Percentiles rank a stretch among this genome's conserved stretches.
Evolutionary conservation across 2,113 vertebrate species (phyloP).

Genomic region (Burhinus oedicnemus): DNA sequence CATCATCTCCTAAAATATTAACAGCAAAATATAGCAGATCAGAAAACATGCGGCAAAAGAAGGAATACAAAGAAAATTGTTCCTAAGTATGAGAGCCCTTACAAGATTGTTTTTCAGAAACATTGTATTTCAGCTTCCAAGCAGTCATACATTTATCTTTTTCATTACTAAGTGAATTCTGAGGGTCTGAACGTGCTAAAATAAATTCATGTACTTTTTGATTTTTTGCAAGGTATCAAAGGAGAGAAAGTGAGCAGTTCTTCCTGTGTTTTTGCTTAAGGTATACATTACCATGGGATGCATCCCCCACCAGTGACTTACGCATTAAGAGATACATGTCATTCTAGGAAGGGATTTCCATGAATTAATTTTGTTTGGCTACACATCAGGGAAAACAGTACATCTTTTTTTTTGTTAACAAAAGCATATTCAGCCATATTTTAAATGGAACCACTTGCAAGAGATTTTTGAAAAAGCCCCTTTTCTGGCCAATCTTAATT

Average conservation of each 20-base stretch:
- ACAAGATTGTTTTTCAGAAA: background rate
- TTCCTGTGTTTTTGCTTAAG: background rate
- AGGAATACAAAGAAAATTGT: background rate
- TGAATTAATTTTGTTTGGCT: background rate
- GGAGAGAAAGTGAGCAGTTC: background rate
- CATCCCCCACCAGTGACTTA: background rate
- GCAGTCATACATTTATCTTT: background rate
- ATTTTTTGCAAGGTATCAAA: background rate
- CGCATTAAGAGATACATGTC: accelerated
- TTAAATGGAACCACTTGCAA: background rate
- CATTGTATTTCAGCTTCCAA: background rate
- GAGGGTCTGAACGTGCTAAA: background rate
- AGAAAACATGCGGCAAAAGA: background rate
- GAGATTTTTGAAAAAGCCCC: background rate
- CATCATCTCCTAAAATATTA: background rate
- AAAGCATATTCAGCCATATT: background rate
- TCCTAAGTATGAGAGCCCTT: background rate
- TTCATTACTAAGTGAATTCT: background rate
- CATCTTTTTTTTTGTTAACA: background rate
- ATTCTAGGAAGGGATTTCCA: background rate
- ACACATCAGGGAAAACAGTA: background rate
- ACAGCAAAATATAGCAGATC: background rate
- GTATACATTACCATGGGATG: background rate
- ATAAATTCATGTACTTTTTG: background rate
- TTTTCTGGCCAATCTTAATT: background rate